Conservation (phyloP, 1,140 invertebrate genomes). For the Drosophila simulans region DNA sequence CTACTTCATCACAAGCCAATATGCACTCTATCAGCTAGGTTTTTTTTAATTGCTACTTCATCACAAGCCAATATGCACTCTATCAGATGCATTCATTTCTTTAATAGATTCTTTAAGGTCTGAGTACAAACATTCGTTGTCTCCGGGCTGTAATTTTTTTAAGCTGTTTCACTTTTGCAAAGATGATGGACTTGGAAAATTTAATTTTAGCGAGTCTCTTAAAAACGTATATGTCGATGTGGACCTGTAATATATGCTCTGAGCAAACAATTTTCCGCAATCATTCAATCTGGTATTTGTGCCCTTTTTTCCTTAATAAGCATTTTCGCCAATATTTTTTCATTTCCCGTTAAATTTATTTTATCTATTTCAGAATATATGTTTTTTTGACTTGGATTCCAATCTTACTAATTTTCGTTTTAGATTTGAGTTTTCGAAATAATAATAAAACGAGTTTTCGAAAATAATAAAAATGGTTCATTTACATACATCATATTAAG, state of each 20-base stretch:
- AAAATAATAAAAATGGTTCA: no score
- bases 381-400: no score
- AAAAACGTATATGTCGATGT: neutral
- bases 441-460: no score
- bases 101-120: slow-evolving; percentile 1
- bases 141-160: neutral
- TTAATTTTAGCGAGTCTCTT: neutral
- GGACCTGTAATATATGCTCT: neutral
- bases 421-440: no score
- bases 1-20: no score
- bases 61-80: no score
- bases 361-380: no score
- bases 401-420: no score
- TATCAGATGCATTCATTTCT: neutral
- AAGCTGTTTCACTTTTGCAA: neutral
- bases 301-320: neutral
- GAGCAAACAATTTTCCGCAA: neutral
- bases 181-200: neutral
- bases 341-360: no score
- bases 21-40: no score
- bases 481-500: no score
- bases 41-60: no score
- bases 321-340: neutral
- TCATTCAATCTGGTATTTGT: neutral
- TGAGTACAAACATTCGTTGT: neutral